Base-by-base conservation (phyloP, 2,113 vertebrate species). In the Casuarius casuarius region DNA sequence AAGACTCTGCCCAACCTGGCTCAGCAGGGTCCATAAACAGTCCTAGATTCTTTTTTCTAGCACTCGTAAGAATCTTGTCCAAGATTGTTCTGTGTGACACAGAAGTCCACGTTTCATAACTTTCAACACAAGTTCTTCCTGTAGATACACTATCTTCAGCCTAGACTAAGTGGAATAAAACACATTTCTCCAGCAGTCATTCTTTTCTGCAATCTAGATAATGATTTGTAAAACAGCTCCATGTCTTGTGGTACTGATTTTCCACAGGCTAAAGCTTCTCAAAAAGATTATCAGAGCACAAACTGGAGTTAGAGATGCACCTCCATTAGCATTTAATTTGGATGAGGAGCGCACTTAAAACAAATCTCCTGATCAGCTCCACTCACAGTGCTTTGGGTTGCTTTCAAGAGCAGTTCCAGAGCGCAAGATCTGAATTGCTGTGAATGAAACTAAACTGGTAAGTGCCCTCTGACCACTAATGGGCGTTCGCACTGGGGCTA, bases 321-420 rank as follows among this genome's bases (percentile, higher is more conserved):
- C 52, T 88, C 31, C 13, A 66, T 74, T 33, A 73, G 20, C 40
- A 48, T 80, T 90, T 86, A 16, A 66, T 83, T 77, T 63, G 44
- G 44, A 8, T 26, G 51, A 86, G 79, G 40, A 83, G 22, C 0
- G 40, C 28, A 29, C 25, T 56, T 35, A 62, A 52, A 88, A 19
- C 17, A 58, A 52, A 38, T 20, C 35, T 74, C 51, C 29, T 12
- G 25, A 29, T 1, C 10, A 35, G 20, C 76, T 89, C 44, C 0
- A 3, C 51, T 63, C 78, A 6, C 61, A 13, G 49, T 0, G 1
- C 8, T 74, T 46, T 1, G 2, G 6, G 65, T 87, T n/a, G 33
- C 46, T 77, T 70, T 0, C 0, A 17, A 0, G 0, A 90, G 10
- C 44, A 0, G 2, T 29, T 48, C 71, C 38, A 42, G 58, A 72